Base-by-base conservation (phyloP, 2,888 invertebrate species). In the Mactromeris polynyma region DNA sequence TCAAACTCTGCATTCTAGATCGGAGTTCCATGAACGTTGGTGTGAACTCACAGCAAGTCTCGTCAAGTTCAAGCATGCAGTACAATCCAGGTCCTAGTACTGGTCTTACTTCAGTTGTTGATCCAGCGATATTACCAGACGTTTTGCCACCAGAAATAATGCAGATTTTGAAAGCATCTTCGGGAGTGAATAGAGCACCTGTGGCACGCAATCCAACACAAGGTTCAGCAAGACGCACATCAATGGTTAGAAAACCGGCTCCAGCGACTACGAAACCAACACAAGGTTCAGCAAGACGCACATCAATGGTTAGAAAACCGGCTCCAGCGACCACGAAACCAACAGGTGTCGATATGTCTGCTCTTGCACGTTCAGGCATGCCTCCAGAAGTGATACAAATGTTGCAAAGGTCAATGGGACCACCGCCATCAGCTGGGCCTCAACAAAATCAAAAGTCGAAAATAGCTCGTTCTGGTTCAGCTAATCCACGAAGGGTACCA, bases 361-460 rank as follows among this genome's bases (percentile, higher is more conserved):
- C 77, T 19, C 38, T 81, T 26, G 77, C 81, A 6, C 2, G 14
- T 3, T 73, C 73, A 17, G 77, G 73, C 6, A 33, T 86, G 14
- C 86, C 86, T 31, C 38, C 73, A 21, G 77, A 81, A 6, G 86
- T 86, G n/a, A n/a, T 86, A 38, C 7, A 82, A 19, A 82, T 86
- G 86, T 54, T 86, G 6, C 73, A 82, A 42, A 1, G 64, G 31
- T 81, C 86, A 38, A 77, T 73, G 26, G 40, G 46, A 33, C 83
- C 83, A 31, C 83, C 83, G 17, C 6, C 81, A 19, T 19, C 83
- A 51, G 11, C 31, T 21, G 54, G 33, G 33, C 51, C 54, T 11
- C 51, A 11, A 38, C 85, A 4, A 77, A 46, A 54, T 78, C 79
- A 33, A 38, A 51, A 85, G 21, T 21, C 83, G 19, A 58, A 51